phyloP scores from a whole-genome alignment of 2,888 invertebrate species.

The Dynastes maya region DNA sequence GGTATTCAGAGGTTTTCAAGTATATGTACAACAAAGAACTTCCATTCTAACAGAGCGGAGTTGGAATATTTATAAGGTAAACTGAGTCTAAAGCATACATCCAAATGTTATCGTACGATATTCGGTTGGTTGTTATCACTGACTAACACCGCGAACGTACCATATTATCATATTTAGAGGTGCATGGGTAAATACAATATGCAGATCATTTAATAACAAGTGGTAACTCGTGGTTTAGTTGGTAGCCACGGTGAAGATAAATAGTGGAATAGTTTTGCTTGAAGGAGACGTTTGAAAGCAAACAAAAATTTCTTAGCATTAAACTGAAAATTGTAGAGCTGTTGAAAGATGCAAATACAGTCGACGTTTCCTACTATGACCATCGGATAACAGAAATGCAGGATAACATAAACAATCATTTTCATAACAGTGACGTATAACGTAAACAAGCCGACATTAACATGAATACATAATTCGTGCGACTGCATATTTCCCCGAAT shows the following conservation, averaged over 20 bases:
- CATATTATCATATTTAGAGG: constrained; percentile 36
- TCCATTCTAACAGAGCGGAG: constrained; percentile 12
- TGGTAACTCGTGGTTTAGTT: background rate
- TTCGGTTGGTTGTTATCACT: constrained; percentile 26
- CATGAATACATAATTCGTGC: no score
- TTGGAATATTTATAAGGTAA: constrained; percentile 39
- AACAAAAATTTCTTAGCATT: no score
- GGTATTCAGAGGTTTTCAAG: constrained; percentile 16
- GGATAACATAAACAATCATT: no score
- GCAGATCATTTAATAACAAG: constrained; percentile 36
- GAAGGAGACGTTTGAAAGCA: no score
- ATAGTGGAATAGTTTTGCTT: background rate
- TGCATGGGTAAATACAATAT: constrained; percentile 18
- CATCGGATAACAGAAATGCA: no score
- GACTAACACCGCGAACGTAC: constrained; percentile 12
- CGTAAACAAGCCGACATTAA: no score
- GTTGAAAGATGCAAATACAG: no score
- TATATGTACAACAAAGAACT: constrained; percentile 1
- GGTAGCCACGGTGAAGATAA: background rate
- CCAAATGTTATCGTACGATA: constrained; percentile 18
- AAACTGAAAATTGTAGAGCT: no score
- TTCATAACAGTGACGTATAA: no score
- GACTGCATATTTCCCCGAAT: no score
- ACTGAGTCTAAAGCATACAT: constrained; percentile 2
- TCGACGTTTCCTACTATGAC: no score